Evolutionary conservation across 1,140 invertebrate genomes (phyloP), one percentile per base, ranked within the genome.

Genomic region (Drosophila watanabei): DNA sequence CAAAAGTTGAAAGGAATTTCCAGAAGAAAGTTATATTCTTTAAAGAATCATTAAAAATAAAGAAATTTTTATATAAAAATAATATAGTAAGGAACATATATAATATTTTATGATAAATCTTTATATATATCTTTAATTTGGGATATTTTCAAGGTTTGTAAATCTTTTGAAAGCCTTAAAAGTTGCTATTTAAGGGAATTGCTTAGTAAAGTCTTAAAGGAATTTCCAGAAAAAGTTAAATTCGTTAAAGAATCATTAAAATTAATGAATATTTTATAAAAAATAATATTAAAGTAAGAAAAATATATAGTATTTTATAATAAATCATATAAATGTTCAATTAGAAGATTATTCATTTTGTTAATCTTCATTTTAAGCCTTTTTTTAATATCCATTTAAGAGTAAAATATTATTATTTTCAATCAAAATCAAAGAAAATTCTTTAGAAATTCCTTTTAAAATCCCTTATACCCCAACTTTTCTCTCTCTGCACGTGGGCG

Each of bases 401-500:
- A 4, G 1, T 5, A 56, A 37, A 56, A 5, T 3, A 2, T 2
- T 24, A 0, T 24, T 0, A 20, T 8, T 32, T 9, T 20, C 0
- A 4, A 18, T 4, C 11, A 1, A 33, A 52, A 52, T 33, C 30
- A 4, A 6, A 14, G 7, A 16, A 24, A n/a, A 28, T 39, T 57
- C 20, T 37, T 4, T 5, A 16, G 5, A 56, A 37, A 24, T 24
- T 14, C 2, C 13, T 37, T 0, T n/a, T 1, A 24, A 28, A 9
- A 2, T 18, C 10, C 0, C 0, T 13, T 7, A 13, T 1, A 3
- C 28, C 10, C 49, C 8, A 2, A 5, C 4, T 24, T 65, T 63
- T 66, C 13, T 63, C 64, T 37, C 64, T 62, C 18, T 65, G 63
- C 70, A 60, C n/a, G 51, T 65, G 62, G 78, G 59, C 63, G 70